Percentiles rank a stretch among this genome's conserved stretches.
phyloP scores from a whole-genome alignment of 2,797 vertebrate genomes.

The Microtus obscurus region DNA sequence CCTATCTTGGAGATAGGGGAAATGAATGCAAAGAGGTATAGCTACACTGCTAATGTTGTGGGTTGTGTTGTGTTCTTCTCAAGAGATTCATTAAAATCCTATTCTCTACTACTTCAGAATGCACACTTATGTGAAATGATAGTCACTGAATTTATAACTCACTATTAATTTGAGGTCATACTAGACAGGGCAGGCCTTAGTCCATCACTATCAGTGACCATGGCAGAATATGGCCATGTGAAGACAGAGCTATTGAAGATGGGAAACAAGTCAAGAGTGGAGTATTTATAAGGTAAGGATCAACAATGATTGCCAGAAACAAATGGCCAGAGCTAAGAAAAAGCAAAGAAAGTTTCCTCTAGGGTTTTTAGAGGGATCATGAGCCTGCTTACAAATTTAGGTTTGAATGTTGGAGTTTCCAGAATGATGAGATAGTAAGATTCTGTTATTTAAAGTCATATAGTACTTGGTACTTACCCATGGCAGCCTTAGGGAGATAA shows the following conservation, averaged over 20 bases:
- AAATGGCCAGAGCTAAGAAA: slow-evolving; percentile 14
- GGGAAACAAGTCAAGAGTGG: background rate
- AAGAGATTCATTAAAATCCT: slow-evolving; percentile 31
- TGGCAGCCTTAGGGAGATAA: slow-evolving; percentile 39
- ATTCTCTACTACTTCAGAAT: slow-evolving; percentile 17
- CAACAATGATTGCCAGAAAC: background rate
- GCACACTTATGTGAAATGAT: slow-evolving; percentile 16
- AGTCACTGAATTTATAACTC: slow-evolving; percentile 6
- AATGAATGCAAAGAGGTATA: slow-evolving; percentile 45
- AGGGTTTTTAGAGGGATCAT: slow-evolving; percentile 23
- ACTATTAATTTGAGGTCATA: slow-evolving; percentile 30
- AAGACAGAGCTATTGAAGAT: slow-evolving; percentile 48
- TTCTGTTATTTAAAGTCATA: slow-evolving; percentile 41
- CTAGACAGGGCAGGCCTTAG: background rate
- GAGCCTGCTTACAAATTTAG: background rate
- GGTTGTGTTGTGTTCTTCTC: background rate
- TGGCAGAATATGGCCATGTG: slow-evolving; percentile 23
- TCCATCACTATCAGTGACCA: background rate
- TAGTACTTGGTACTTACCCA: slow-evolving; percentile 41
- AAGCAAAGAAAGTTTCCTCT: background rate
- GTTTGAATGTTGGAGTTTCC: slow-evolving; percentile 13
- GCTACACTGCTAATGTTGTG: slow-evolving; percentile 27
- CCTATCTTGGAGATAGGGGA: slow-evolving; percentile 54
- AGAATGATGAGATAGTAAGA: background rate
- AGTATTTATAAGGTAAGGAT: slow-evolving; percentile 32